phyloP scores from a whole-genome alignment of 2,888 invertebrate species.

The Biston stratarius region DNA sequence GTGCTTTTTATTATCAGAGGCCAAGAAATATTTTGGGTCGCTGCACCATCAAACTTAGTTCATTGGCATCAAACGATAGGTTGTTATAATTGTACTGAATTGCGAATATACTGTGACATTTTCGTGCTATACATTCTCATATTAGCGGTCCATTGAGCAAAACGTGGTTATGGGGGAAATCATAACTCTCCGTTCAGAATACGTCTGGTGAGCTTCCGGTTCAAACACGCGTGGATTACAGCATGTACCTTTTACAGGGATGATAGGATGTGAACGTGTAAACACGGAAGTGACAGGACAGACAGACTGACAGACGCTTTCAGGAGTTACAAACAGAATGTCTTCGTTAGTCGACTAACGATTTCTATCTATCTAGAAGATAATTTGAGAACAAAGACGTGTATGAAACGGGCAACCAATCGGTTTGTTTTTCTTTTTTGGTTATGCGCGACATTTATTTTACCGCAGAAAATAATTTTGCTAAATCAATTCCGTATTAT shows the following conservation, averaged over 20 bases:
- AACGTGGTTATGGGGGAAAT: constrained; percentile 50
- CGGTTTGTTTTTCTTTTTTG: too few species aligned
- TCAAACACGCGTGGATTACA: not conserved
- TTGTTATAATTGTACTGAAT: not conserved
- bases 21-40: too few species aligned
- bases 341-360: too few species aligned
- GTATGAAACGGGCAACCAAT: too few species aligned
- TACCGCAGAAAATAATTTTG: too few species aligned
- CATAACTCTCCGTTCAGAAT: constrained; percentile 47
- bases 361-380: too few species aligned
- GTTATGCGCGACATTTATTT: too few species aligned
- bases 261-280: constrained; percentile 9
- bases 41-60: not conserved
- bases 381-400: too few species aligned
- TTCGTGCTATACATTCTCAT: constrained; percentile 68
- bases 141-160: constrained; percentile 63
- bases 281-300: constrained; percentile 5
- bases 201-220: constrained; percentile 40
- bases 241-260: not conserved
- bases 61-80: not conserved
- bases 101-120: constrained; percentile 47
- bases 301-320: not conserved
- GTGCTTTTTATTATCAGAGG: too few species aligned
- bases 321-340: not conserved
- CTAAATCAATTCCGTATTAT: too few species aligned